A percentile compares a stretch with the other conserved stretches of the same genome.
Conservation (phyloP, 2,797 vertebrate species). For the Rhinichthys osculus region DNA sequence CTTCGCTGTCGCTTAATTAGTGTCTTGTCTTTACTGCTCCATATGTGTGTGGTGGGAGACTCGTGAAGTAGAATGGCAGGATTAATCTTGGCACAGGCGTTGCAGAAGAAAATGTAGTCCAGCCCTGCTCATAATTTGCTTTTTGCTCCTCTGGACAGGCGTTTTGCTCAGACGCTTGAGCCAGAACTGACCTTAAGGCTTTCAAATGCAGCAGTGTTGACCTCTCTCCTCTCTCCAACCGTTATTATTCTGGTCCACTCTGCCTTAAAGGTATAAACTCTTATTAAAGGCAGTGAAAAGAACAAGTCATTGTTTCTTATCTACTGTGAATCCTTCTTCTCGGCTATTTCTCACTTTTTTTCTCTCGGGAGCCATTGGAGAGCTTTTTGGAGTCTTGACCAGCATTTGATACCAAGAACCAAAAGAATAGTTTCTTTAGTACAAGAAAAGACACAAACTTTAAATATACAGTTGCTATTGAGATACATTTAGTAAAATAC, state of each 20-base stretch:
- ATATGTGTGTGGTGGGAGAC: slow-evolving; percentile 28
- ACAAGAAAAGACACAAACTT: not conserved
- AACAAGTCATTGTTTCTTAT: slow-evolving; percentile 28
- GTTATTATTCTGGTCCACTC: slow-evolving; percentile 76
- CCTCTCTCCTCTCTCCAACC: slow-evolving; percentile 68
- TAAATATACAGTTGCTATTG: slow-evolving; percentile 51
- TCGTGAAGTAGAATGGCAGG: slow-evolving; percentile 32
- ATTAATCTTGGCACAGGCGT: slow-evolving; percentile 53
- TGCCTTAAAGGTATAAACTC: slow-evolving; percentile 72
- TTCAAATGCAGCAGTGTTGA: slow-evolving; percentile 64
- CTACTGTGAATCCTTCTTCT: slow-evolving; percentile 11
- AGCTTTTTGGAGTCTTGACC: not conserved
- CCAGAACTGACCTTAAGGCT: slow-evolving; percentile 59
- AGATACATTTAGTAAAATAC: slow-evolving; percentile 41
- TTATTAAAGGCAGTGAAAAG: slow-evolving; percentile 36
- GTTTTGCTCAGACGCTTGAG: slow-evolving; percentile 62
- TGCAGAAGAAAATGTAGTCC: slow-evolving; percentile 40
- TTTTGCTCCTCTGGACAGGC: slow-evolving; percentile 43
- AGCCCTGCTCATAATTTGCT: slow-evolving; percentile 45
- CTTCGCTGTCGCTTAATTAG: not conserved
- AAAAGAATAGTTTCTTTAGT: slow-evolving; percentile 11
- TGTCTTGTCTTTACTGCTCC: slow-evolving; percentile 8
- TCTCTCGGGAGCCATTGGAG: not conserved
- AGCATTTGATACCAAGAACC: not conserved
- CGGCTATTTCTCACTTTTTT: not conserved